Conservation (phyloP, 2,888 invertebrate species). For the Agapostemon virescens region DNA sequence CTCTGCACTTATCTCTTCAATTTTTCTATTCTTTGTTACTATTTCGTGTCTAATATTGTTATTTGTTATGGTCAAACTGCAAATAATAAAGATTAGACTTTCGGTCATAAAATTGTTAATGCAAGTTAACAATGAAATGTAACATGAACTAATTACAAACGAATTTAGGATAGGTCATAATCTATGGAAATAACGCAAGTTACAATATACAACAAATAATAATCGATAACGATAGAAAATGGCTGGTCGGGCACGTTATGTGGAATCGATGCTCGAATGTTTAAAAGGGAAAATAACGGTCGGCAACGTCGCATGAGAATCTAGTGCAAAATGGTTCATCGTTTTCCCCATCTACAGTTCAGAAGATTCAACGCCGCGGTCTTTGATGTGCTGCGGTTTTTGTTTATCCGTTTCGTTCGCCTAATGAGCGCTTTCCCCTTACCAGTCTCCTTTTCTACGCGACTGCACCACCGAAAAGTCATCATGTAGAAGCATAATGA, state of each 20-base stretch:
- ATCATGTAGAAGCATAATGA: constrained; percentile 51
- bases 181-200: too few relatives aligned
- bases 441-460: neutral
- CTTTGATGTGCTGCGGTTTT: constrained; percentile 36
- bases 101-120: too few relatives aligned
- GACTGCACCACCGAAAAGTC: constrained; percentile 30
- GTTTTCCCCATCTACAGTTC: neutral
- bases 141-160: too few relatives aligned
- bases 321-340: neutral
- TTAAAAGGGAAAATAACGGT: too few relatives aligned
- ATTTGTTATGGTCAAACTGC: neutral
- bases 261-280: neutral
- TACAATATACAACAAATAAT: too few relatives aligned
- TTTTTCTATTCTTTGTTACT: neutral
- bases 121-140: too few relatives aligned
- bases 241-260: neutral
- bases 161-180: too few relatives aligned
- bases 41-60: neutral
- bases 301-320: neutral
- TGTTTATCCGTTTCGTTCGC: constrained; percentile 32
- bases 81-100: too few relatives aligned
- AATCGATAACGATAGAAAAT: neutral
- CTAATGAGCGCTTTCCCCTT: constrained; percentile 30
- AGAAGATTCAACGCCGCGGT: constrained; percentile 6
- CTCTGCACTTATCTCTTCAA: neutral